Conservation (phyloP, 2,113 vertebrate species). For the Pollachius pollachius region DNA sequence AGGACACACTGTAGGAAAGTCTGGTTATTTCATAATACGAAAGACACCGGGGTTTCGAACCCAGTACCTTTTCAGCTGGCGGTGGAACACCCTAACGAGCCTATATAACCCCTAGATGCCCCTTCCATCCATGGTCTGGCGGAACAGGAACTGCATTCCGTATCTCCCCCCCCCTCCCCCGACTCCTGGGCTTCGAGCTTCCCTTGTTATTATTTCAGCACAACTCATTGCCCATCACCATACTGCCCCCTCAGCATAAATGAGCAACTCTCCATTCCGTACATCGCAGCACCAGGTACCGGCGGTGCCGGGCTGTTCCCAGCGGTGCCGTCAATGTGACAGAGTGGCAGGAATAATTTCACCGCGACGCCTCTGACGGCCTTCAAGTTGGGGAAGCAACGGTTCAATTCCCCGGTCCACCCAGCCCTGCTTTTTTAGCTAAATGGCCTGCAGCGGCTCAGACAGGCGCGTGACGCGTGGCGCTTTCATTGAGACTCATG, state of each 20-base stretch:
- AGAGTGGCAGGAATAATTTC: slow-evolving; percentile 49
- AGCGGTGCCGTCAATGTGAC: slow-evolving; percentile 45
- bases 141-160: too few species aligned
- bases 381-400: slow-evolving; percentile 51
- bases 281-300: background rate
- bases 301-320: slow-evolving; percentile 22
- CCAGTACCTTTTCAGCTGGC: too few species aligned
- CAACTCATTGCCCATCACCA: background rate
- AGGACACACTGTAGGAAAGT: too few species aligned
- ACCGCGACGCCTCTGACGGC: slow-evolving; percentile 41
- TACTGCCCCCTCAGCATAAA: slow-evolving; percentile 22
- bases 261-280: slow-evolving; percentile 33
- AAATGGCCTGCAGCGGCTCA: slow-evolving; percentile 41
- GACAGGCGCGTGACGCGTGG: too few species aligned
- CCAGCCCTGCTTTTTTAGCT: slow-evolving; percentile 28
- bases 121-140: too few species aligned
- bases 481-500: background rate
- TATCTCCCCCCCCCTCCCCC: too few species aligned
- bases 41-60: too few species aligned
- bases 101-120: too few species aligned
- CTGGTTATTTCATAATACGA: too few species aligned
- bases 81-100: too few species aligned
- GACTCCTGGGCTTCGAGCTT: too few species aligned
- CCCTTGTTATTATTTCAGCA: too few species aligned
- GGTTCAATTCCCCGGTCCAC: slow-evolving; percentile 41